These are phyloP conservation scores for Hybognathus amarus DNA, from an alignment of 2,797 vertebrate species.

Conservation along the genomic window DNA sequence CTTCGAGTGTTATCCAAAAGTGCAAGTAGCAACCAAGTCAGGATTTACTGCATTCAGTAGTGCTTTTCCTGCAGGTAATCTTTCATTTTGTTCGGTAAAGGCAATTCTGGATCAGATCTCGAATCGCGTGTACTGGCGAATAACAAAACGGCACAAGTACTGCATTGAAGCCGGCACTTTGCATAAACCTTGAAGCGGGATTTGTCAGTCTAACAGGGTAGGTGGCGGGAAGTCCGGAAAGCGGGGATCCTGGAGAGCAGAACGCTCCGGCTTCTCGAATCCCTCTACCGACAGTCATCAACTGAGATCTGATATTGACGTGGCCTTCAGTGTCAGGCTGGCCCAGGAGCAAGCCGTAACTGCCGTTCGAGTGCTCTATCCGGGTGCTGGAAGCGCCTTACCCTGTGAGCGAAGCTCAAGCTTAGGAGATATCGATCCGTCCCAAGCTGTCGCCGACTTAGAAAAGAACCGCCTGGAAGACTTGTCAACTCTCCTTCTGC, in stretches of 20 bases:
- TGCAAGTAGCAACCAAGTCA: conserved; percentile 87
- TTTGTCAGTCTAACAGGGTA: conserved; percentile 98
- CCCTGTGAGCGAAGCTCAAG: conserved; percentile 95
- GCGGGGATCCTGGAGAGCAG: conserved; percentile 95
- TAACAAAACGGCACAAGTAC: conserved; percentile 98
- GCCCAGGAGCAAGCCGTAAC: conserved; percentile 99
- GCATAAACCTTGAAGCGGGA: conserved; percentile 98
- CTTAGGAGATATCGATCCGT: conserved; percentile 96
- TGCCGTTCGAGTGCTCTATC: conserved; percentile 97
- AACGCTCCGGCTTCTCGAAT: conserved; percentile 98
- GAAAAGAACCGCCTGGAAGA: conserved; percentile 93
- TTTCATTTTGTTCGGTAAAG: conserved; percentile 99
- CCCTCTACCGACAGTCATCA: conserved; percentile 95
- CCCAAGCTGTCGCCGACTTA: conserved; percentile 98
- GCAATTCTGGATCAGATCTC: conserved; percentile 99
- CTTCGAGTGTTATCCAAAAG: conserved; percentile 88
- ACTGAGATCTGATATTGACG: conserved; percentile 96
- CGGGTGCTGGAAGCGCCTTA: conserved; percentile 98
- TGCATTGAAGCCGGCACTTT: conserved; percentile 98
- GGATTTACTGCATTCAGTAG: conserved; percentile 87
- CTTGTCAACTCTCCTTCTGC: conserved; percentile 94
- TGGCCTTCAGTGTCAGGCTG: conserved; percentile 98
- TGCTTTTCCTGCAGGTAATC: conserved; percentile 99
- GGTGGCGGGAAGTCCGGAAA: conserved; percentile 94
- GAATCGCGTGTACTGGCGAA: conserved; percentile 98